phyloP scores from a whole-genome alignment of 2,113 vertebrate species.

The Gracilinanus agilis region DNA sequence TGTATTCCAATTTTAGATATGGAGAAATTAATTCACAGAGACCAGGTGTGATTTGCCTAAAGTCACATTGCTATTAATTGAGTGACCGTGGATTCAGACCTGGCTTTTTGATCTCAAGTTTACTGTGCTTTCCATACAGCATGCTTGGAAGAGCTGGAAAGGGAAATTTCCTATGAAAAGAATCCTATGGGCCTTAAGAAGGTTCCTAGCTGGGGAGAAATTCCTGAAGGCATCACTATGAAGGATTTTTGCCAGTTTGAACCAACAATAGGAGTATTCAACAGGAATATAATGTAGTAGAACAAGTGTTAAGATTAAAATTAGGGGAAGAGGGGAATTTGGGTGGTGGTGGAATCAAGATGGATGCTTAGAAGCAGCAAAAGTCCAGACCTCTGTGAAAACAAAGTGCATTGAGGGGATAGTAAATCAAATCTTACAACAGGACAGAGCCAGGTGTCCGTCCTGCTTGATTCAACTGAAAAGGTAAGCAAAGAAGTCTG shows the following conservation, averaged over 20 bases:
- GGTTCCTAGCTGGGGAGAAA: not conserved
- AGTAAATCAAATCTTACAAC: no score
- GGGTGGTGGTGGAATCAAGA: no score
- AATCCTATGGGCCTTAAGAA: not conserved
- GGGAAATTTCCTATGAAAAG: not conserved
- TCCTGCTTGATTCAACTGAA: no score
- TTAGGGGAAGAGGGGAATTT: no score
- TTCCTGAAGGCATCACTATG: not conserved
- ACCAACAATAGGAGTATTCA: not conserved
- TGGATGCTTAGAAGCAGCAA: no score
- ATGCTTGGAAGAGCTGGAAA: not conserved
- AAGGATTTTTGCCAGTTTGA: not conserved
- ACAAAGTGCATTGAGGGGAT: no score
- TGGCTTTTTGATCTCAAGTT: not conserved
- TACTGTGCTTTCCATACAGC: not conserved
- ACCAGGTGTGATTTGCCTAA: not conserved
- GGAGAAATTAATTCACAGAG: not conserved
- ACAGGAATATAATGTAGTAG: not conserved
- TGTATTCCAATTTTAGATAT: not conserved
- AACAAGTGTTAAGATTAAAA: not conserved
- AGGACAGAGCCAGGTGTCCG: no score
- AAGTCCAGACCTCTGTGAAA: no score
- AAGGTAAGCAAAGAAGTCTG: no score
- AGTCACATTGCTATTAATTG: not conserved
- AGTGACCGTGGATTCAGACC: not conserved